Conservation (phyloP, 2,797 vertebrate species). For the Oryzias sinensis region DNA sequence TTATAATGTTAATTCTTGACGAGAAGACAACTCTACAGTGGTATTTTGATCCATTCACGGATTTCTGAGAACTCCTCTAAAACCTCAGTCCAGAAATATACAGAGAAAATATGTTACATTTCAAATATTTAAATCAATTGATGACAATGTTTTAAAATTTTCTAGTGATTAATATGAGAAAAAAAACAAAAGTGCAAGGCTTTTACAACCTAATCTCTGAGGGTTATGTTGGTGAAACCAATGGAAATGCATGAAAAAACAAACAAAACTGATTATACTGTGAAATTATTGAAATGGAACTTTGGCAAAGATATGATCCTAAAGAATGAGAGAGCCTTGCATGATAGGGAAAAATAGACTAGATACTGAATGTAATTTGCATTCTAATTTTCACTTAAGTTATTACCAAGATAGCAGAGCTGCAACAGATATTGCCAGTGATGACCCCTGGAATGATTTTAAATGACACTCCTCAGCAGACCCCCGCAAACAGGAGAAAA, state of each 20-base stretch:
- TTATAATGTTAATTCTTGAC: too few species aligned
- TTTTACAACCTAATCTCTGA: not conserved
- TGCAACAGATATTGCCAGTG: not conserved
- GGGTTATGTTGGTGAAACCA: not conserved
- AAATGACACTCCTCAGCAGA: not conserved
- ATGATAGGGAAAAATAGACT: not conserved
- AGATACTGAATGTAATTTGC: not conserved
- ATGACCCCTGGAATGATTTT: not conserved
- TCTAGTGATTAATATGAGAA: too few species aligned
- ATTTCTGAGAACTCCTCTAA: too few species aligned
- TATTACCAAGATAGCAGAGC: not conserved
- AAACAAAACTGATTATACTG: not conserved
- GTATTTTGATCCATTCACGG: too few species aligned
- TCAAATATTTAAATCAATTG: too few species aligned
- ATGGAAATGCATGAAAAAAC: not conserved
- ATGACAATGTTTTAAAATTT: too few species aligned
- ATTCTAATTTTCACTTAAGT: not conserved
- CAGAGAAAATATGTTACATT: too few species aligned
- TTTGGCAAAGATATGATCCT: not conserved
- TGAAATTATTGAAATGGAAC: conserved; percentile 5
- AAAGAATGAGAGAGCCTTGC: not conserved
- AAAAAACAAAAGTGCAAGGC: not conserved
- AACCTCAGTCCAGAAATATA: too few species aligned
- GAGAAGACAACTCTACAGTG: too few species aligned
- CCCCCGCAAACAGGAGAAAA: not conserved